Base-by-base conservation (phyloP, 2,797 vertebrate genomes). In the Vireo griseus region DNA sequence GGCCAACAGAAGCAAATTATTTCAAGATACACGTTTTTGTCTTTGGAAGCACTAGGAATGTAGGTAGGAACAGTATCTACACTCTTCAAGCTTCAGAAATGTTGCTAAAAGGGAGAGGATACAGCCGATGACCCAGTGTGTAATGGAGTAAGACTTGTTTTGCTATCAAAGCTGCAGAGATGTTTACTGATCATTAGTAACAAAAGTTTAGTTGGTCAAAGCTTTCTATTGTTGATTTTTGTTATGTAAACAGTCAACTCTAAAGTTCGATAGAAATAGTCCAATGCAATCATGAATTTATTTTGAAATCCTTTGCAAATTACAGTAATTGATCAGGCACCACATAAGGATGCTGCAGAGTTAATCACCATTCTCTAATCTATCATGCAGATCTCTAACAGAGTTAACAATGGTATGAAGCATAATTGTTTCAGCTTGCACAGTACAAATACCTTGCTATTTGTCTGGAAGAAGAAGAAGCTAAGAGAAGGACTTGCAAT, bases 391-490 rank as follows among this genome's bases (percentile, higher is more conserved):
- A 63, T 45, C 6, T 63, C 21, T 62, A 52, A 58, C 21, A 44
- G 11, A 68, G 4, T 54, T 54, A 40, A 45, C 21, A 51, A 9
- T 0, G 0, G 4, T 37, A 31, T n/a, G 18, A 74, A 66, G 10
- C 44, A 11, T 19, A 81, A 47, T 1, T 61, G 9, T 40, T 72
- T 20, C 13, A 76, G 21, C 4, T 66, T 57, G 21, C 14, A 57
- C 5, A 33, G 9, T 35, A 55, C 1, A 9, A 62, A 50, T 40
- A 45, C 3, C 1, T 58, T 57, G 16, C 4, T 17, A 21, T 67
- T 66, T 71, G 13, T 76, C 16, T n/a, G n/a, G 11, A 80, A 54
- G 47, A 47, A 79, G 3, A 8, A 26, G 16, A 45, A 67, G 42
- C 13, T 33, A 25, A 44, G 14, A 6, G 16, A 47, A 78, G 12